Percentiles rank a stretch among this genome's conserved stretches.
These are phyloP conservation scores for Channa maculata DNA, from an alignment of 2,113 vertebrate species.

Conservation along the genomic window DNA sequence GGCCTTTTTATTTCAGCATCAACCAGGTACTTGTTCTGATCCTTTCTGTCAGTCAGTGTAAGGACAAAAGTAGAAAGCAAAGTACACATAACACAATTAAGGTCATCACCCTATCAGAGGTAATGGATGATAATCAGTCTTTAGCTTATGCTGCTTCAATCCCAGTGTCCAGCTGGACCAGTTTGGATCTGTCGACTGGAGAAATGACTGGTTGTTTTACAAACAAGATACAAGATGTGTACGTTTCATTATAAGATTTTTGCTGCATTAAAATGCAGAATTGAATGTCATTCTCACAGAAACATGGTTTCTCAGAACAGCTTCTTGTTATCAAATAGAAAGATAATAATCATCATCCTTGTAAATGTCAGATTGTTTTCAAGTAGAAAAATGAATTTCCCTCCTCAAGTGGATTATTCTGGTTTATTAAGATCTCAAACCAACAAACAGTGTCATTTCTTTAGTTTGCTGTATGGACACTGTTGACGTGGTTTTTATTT, in stretches of 20 bases:
- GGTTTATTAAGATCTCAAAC: constrained; percentile 29
- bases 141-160: not conserved
- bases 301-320: constrained; percentile 12
- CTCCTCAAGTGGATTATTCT: constrained; percentile 16
- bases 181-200: not conserved
- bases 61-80: not conserved
- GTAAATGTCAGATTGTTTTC: constrained; percentile 59
- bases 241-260: not conserved
- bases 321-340: constrained; percentile 25
- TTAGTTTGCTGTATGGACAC: not conserved
- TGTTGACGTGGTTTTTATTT: not conserved
- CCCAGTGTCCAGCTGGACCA: not conserved
- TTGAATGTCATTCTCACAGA: not conserved
- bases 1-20: not conserved
- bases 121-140: not conserved
- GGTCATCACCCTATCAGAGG: not conserved
- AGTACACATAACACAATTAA: not conserved
- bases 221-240: too few species aligned
- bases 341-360: constrained; percentile 32
- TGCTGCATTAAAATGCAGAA: constrained; percentile 4
- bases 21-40: too few species aligned
- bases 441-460: constrained; percentile 5
- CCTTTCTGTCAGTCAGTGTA: not conserved
- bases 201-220: not conserved
- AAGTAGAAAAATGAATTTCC: constrained; percentile 12